Conservation (phyloP, 2,113 vertebrate genomes). For the Paramormyrops kingsleyae region DNA sequence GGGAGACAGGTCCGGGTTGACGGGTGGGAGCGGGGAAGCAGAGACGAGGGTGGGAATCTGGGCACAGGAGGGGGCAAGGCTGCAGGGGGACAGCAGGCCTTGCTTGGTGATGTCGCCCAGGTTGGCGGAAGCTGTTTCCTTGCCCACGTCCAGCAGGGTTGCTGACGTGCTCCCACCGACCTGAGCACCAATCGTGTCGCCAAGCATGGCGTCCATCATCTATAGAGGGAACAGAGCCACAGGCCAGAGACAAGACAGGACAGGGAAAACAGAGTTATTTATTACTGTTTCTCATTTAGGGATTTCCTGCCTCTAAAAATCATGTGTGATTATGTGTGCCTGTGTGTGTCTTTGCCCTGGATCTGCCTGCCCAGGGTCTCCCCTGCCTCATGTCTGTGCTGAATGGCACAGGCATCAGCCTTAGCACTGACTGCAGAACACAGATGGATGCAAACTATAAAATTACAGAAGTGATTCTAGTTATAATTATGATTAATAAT, state of each 20-base stretch:
- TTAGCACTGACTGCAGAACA: not conserved
- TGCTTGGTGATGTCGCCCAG: conserved; percentile 35
- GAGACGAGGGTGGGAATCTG: conserved; percentile 37
- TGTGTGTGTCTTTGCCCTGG: not conserved
- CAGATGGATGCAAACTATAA: not conserved
- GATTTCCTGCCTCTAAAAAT: not conserved
- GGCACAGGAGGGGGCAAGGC: conserved; percentile 35
- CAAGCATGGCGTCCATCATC: conserved; percentile 65
- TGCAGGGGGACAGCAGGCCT: conserved; percentile 42
- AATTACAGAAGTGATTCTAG: not conserved
- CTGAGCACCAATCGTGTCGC: conserved; percentile 53
- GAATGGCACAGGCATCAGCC: not conserved
- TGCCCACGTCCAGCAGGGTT: conserved; percentile 37
- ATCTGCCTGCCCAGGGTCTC: not conserved
- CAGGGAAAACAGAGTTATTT: not conserved
- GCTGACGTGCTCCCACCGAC: conserved; percentile 21
- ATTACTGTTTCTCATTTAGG: not conserved
- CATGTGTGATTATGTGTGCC: not conserved
- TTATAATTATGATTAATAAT: not conserved
- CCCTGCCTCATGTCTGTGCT: not conserved
- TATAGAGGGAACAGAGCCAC: conserved; percentile 21
- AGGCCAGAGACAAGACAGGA: not conserved
- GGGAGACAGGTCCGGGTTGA: conserved; percentile 37
- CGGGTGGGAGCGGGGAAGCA: conserved; percentile 26
- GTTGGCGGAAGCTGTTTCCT: conserved; percentile 27